phyloP scores from a whole-genome alignment of 2,797 vertebrate species.

The Chrysocyon brachyurus region DNA sequence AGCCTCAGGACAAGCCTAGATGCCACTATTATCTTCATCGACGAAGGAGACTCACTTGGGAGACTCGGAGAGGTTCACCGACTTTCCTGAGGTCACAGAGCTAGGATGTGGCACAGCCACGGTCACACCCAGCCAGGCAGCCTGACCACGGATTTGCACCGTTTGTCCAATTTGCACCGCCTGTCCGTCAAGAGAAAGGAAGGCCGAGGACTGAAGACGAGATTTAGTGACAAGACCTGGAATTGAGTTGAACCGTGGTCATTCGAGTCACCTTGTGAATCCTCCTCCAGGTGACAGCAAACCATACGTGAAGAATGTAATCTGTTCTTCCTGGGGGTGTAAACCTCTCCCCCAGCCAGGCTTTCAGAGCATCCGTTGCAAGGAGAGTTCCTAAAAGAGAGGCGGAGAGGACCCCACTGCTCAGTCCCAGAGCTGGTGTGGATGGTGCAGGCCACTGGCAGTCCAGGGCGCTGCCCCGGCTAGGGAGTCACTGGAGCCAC shows the following conservation, averaged over 20 bases:
- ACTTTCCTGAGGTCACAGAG: neutral
- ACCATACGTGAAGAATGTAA: neutral
- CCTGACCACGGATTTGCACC: neutral
- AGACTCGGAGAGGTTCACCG: neutral
- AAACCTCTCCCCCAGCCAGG: neutral
- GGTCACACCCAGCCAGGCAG: neutral
- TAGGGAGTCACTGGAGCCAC: neutral
- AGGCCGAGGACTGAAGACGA: neutral
- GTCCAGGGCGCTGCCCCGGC: neutral
- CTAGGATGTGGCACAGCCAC: neutral
- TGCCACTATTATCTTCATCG: neutral
- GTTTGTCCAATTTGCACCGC: neutral
- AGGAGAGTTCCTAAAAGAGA: slow-evolving; percentile 34
- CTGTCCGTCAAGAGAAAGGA: neutral
- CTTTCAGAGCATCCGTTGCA: neutral
- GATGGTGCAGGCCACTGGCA: neutral
- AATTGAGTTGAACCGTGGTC: neutral
- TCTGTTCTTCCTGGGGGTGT: neutral
- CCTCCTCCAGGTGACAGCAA: slow-evolving; percentile 23
- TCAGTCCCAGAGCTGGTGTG: neutral
- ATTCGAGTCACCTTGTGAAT: neutral
- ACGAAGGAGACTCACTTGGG: neutral
- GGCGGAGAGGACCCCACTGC: neutral
- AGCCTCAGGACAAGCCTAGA: neutral
- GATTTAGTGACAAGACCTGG: neutral